Evolutionary conservation across 2,797 vertebrate species (phyloP).

Genomic region (Enteromius radiatus): DNA sequence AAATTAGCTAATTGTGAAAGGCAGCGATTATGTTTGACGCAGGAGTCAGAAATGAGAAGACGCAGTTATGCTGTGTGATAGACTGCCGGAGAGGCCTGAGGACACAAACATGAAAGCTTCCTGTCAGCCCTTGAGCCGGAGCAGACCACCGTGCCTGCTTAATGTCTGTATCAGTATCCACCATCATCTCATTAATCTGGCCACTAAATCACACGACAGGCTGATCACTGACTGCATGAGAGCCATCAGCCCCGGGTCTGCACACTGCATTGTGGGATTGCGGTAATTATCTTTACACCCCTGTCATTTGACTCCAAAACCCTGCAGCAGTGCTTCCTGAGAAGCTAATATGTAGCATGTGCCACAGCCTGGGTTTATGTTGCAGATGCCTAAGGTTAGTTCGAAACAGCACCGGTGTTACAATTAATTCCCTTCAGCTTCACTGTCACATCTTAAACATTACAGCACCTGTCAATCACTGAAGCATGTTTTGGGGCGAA

Average conservation of each 20-base stretch:
- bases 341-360: slow-evolving; percentile 28
- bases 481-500: not conserved
- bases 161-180: slow-evolving; percentile 55
- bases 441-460: not conserved
- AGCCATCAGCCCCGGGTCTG: slow-evolving; percentile 40
- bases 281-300: slow-evolving; percentile 59
- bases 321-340: slow-evolving; percentile 45
- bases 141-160: slow-evolving; percentile 47
- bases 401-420: slow-evolving; percentile 13
- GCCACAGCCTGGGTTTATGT: slow-evolving; percentile 21
- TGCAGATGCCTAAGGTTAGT: not conserved
- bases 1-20: slow-evolving; percentile 2
- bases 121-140: slow-evolving; percentile 37
- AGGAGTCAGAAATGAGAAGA: slow-evolving; percentile 22
- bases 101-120: slow-evolving; percentile 60
- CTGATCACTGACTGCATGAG: slow-evolving; percentile 15
- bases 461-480: not conserved
- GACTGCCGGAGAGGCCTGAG: slow-evolving; percentile 32
- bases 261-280: slow-evolving; percentile 50
- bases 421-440: slow-evolving; percentile 16
- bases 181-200: slow-evolving; percentile 68
- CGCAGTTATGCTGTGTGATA: not conserved
- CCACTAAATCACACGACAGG: slow-evolving; percentile 63
- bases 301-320: slow-evolving; percentile 57
- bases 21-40: not conserved